Evolutionary conservation across 2,797 vertebrate genomes (phyloP).

Genomic region (Alcedo atthis): DNA sequence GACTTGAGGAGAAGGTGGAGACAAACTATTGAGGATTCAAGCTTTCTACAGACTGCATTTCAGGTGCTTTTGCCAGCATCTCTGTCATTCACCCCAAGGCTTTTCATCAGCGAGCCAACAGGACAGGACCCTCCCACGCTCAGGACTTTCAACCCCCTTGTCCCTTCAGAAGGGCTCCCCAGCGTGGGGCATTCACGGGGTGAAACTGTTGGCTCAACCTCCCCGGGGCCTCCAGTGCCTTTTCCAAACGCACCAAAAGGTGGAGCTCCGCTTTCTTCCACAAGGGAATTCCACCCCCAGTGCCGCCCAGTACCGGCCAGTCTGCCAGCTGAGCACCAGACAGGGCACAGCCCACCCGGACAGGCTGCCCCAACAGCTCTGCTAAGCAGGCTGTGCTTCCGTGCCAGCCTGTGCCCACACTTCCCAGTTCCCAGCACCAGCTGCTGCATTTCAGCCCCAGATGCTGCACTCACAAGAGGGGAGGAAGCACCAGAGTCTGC

Average conservation of each 20-base stretch:
- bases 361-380: neutral
- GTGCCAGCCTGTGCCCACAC: neutral
- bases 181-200: neutral
- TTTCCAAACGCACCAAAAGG: slow-evolving; percentile 3
- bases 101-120: neutral
- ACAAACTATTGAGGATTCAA: neutral
- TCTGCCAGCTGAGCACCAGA: no score
- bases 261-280: slow-evolving; percentile 48
- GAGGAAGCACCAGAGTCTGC: neutral
- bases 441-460: neutral
- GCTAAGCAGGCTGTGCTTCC: neutral
- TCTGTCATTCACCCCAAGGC: neutral
- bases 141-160: neutral
- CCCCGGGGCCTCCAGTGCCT: neutral
- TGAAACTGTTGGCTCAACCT: slow-evolving; percentile 13
- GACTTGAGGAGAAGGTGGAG: neutral
- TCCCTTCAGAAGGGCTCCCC: neutral
- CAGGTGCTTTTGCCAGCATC: neutral
- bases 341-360: no score
- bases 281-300: neutral
- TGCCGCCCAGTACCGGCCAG: fast-evolving
- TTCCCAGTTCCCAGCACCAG: neutral
- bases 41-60: neutral
- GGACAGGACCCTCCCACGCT: fast-evolving
- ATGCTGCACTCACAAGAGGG: fast-evolving